Evolutionary conservation across 2,888 invertebrate genomes (phyloP), one percentile per base, ranked within the genome.

Genomic region (Acanthoscelides obtectus): DNA sequence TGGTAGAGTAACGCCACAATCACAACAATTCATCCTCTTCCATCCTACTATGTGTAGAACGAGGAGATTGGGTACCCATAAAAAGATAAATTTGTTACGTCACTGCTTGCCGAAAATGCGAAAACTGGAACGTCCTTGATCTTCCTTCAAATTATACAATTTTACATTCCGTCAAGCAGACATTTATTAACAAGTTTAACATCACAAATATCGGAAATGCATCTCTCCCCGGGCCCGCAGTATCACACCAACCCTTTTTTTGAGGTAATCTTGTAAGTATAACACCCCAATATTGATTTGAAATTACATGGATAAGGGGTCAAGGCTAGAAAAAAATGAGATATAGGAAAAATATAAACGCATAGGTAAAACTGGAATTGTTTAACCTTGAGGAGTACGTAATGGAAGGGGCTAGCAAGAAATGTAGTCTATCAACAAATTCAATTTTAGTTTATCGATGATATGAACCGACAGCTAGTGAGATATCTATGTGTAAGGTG

Each of bases 381-480:
- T 69, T 66, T 68, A 71, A 69, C 71, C 71, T 71, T 71, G 71
- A 66, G 45, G 1, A 45, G 17, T 12, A 12, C 45, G 45, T 1
- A 45, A 45, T 45, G 45, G 45, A 17, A 17, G 17, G 45, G 5
- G 1, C 45, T 45, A 45, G 17, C 17, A 45, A 1, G 6, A 45
- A 4, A 12, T 17, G 45, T 45, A 45, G 17, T 45, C 6, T 45
- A 45, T 45, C 45, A 45, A 45, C 45, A 45, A 45, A 45, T 45
- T 45, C 5, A 45, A 12, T 45, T 45, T 45, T 45, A 45, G 45
- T 45, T 45, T 45, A 45, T 45, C 45, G 45, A 45, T 17, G 12
- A 45, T 45, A 4, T 45, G 45, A 6, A 45, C 45, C 12, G 45
- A 45, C 45, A 45, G 45, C 45, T 12, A 45, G 45, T 45, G 45